These are phyloP conservation scores for Odontomachus brunneus DNA, from an alignment of 1,140 invertebrate species.

Conservation along the genomic window DNA sequence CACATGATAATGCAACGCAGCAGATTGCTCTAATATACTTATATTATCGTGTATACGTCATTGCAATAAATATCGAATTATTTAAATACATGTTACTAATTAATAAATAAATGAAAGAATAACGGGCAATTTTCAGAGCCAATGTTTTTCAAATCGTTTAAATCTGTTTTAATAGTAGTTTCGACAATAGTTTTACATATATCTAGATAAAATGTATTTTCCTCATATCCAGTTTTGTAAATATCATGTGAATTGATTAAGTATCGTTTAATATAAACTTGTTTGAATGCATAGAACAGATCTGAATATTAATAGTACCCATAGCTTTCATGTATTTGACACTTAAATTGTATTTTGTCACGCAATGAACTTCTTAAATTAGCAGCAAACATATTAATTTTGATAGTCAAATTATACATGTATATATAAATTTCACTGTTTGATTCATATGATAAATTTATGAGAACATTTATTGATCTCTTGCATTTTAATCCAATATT, in stretches of 20 bases:
- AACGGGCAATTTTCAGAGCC: too few relatives aligned
- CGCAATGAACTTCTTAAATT: too few relatives aligned
- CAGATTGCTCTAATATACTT: background rate
- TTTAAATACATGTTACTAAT: conserved; percentile 3
- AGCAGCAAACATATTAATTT: background rate
- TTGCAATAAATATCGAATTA: conserved; percentile 26
- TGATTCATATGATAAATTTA: conserved; percentile 18
- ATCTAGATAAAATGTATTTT: conserved; percentile 42
- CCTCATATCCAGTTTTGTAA: conserved; percentile 43
- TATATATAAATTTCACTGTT: background rate
- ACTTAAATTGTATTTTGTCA: too few relatives aligned
- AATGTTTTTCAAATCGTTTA: conserved; percentile 1
- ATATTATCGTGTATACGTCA: background rate
- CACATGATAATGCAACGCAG: background rate
- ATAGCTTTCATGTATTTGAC: too few relatives aligned
- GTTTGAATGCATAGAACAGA: conserved; percentile 13
- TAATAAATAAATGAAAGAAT: conserved; percentile 13
- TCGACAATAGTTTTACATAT: conserved; percentile 6
- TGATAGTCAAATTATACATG: conserved; percentile 28
- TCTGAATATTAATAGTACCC: conserved; percentile 23
- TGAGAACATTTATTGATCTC: conserved; percentile 12
- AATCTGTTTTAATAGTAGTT: background rate
- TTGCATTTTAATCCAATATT: conserved; percentile 31
- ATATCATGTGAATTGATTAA: conserved; percentile 29
- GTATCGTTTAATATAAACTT: conserved; percentile 8